Evolutionary conservation across 2,113 vertebrate species (phyloP), one percentile per base, ranked within the genome.

Genomic region (Chaetorhynchus papuensis): DNA sequence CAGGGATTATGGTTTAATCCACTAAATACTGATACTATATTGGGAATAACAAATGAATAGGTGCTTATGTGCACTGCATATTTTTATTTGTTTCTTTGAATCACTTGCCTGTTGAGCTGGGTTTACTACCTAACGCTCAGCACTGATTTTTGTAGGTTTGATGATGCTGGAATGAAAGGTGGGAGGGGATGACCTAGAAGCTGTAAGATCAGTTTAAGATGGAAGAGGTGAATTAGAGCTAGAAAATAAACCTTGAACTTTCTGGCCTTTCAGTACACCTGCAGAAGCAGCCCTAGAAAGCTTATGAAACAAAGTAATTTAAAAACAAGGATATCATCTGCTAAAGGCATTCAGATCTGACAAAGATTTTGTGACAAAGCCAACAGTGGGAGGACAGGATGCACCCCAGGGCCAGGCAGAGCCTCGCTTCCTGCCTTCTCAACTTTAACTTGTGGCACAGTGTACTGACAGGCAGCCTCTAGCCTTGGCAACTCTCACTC

Each of bases 1-100:
- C 28, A 68, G 53, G 79, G 93, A 96, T 97, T 93, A 94, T n/a
- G 33, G 28, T 86, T 96, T 92, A 94, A 97, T 92, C 94, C 81
- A 59, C 26, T 87, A 70, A 94, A 87, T 57, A 87, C 76, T 69
- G 76, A 82, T 84, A 82, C 86, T 95, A 69, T 90, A 75, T 57
- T 75, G 28, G 79, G 85, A 90, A 95, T 90, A 94, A 80, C 47
- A 93, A 42, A 30, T 74, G 49, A 79, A 69, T 30, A 61, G 54
- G 28, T 61, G 56, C 59, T 68, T 87, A 81, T 41, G 21, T 44
- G 15, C 78, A 61, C n/a, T 77, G 56, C 5, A 26, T 71, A 91
- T 81, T 93, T 93, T 74, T 75, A 52, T 70, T 94, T 78, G n/a
- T 61, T 88, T 72, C 31, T 16, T 80, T 76, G 37, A 76, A 83